Evolutionary conservation across 2,113 vertebrate genomes (phyloP).

Genomic region (Thamnophis sirtalis): DNA sequence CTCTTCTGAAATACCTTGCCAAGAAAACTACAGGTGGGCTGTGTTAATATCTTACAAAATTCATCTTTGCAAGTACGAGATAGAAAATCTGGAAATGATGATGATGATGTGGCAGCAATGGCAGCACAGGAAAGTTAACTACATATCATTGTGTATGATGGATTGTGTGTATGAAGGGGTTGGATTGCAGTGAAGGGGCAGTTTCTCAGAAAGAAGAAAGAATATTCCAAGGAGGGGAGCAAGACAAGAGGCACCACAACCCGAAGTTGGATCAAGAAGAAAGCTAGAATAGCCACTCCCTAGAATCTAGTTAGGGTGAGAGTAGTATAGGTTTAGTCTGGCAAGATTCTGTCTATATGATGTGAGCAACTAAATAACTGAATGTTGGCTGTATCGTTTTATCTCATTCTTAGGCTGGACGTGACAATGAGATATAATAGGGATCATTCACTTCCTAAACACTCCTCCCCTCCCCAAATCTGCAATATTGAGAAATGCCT

Average conservation of each 20-base stretch:
- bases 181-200: not conserved
- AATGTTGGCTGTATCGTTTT: not conserved
- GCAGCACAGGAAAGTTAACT: not conserved
- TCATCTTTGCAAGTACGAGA: not conserved
- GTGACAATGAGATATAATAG: not conserved
- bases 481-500: not conserved
- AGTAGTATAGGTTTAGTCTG: not conserved
- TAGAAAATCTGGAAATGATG: not conserved
- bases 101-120: not conserved
- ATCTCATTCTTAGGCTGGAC: not conserved
- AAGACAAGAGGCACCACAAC: not conserved
- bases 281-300: not conserved
- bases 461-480: not conserved
- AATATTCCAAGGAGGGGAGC: not conserved
- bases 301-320: not conserved
- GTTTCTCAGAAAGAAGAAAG: not conserved
- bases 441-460: not conserved
- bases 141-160: not conserved
- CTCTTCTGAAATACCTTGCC: not conserved
- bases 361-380: not conserved
- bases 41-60: not conserved
- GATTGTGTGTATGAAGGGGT: not conserved
- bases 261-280: not conserved
- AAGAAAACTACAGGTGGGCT: not conserved
- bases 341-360: not conserved